A percentile compares a stretch with the other conserved stretches of the same genome.
phyloP scores from a whole-genome alignment of 2,888 invertebrate genomes.

The Deilephila elpenor region DNA sequence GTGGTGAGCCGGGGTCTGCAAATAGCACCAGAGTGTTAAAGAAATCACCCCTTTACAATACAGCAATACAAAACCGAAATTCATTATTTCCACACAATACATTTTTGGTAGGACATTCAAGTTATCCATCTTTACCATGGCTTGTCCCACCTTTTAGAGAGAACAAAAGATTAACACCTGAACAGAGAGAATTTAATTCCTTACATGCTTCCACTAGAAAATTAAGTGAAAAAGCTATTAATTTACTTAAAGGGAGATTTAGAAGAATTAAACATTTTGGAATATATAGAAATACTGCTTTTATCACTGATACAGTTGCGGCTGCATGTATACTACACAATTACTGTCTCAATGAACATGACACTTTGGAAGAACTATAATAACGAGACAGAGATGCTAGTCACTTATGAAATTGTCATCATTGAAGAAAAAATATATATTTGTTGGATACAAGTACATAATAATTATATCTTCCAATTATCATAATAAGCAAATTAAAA shows the following conservation, averaged over 20 bases:
- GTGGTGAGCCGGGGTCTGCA: slow-evolving; percentile 69
- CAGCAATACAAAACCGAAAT: slow-evolving; percentile 58
- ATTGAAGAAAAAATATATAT: no score
- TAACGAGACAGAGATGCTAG: neutral
- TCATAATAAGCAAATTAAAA: no score
- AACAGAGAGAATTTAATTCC: slow-evolving; percentile 65
- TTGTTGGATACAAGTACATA: no score
- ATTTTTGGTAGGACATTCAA: slow-evolving; percentile 65
- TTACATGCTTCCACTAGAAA: slow-evolving; percentile 60
- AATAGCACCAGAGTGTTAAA: slow-evolving; percentile 61
- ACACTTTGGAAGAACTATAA: slow-evolving; percentile 53
- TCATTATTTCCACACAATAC: slow-evolving; percentile 63
- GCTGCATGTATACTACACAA: slow-evolving; percentile 71
- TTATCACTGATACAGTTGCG: slow-evolving; percentile 67
- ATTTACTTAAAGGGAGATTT: slow-evolving; percentile 61
- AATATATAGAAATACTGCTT: slow-evolving; percentile 66
- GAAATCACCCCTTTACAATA: slow-evolving; percentile 64
- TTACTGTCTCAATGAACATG: slow-evolving; percentile 67
- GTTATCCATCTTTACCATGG: slow-evolving; percentile 67
- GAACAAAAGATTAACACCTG: slow-evolving; percentile 61
- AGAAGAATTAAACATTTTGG: slow-evolving; percentile 62
- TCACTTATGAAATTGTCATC: neutral
- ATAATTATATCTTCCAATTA: no score
- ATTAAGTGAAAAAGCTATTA: slow-evolving; percentile 65
- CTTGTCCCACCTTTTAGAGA: slow-evolving; percentile 66